Conservation (phyloP, 2,113 vertebrate species). For the Psittacula cyanocephala region DNA sequence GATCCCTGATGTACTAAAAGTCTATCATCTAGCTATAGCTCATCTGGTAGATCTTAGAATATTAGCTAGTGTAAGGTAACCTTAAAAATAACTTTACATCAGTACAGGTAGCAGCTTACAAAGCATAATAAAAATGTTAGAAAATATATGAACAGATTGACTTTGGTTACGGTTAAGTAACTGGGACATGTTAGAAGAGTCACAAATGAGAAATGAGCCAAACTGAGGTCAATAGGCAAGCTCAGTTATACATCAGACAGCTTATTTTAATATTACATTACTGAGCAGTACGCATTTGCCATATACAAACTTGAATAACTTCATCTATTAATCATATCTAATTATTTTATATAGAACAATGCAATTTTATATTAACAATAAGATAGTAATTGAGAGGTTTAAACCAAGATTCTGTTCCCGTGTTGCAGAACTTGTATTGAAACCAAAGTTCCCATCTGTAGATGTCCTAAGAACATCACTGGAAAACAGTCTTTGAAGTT, state of each 20-base stretch:
- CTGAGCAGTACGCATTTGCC: not conserved
- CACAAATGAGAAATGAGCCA: slow-evolving; percentile 3
- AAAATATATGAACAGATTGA: not conserved
- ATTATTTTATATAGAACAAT: not conserved
- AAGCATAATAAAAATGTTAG: not conserved
- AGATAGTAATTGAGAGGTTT: not conserved
- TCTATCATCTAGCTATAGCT: not conserved
- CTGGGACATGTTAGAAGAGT: not conserved
- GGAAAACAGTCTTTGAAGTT: not conserved
- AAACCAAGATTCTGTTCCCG: not conserved
- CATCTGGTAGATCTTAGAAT: not conserved
- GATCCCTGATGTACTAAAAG: not conserved
- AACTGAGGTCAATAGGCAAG: not conserved
- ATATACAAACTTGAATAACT: not conserved
- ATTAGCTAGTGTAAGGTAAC: not conserved
- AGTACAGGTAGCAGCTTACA: not conserved
- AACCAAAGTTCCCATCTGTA: not conserved
- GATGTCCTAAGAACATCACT: not conserved
- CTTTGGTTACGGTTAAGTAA: not conserved
- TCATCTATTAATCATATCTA: not conserved
- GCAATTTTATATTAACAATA: not conserved
- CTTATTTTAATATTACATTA: not conserved
- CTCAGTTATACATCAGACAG: not conserved
- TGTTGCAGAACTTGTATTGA: not conserved
- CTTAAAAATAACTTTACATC: slow-evolving; percentile 26